Evolutionary conservation across 2,113 vertebrate species (phyloP).

Genomic region (Bufo bufo): DNA sequence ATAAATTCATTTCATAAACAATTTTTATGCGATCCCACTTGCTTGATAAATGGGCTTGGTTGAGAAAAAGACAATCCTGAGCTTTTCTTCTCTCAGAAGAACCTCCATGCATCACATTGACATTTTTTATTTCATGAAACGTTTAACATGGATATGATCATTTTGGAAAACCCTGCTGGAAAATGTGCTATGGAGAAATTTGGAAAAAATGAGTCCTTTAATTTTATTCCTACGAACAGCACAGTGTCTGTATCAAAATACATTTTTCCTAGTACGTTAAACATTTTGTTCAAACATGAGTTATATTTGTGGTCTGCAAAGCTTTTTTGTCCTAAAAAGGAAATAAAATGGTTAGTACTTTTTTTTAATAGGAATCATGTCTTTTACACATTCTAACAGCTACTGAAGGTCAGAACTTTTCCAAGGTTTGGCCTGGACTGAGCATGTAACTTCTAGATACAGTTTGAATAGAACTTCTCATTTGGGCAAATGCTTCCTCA

Average conservation of each 20-base stretch:
- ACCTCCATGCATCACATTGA: neutral
- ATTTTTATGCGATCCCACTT: too few species aligned
- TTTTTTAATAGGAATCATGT: constrained; percentile 16
- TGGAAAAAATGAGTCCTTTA: constrained; percentile 45
- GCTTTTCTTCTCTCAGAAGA: neutral
- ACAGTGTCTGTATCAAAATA: constrained; percentile 27
- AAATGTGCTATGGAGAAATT: constrained; percentile 46
- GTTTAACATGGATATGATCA: constrained; percentile 28
- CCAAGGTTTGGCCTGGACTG: neutral
- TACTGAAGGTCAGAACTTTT: constrained; percentile 38
- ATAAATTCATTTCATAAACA: neutral
- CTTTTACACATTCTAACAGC: constrained; percentile 34
- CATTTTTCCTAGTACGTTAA: constrained; percentile 25
- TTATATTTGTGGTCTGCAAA: constrained; percentile 35
- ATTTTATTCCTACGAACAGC: constrained; percentile 37
- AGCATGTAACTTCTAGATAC: neutral
- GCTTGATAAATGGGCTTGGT: too few species aligned
- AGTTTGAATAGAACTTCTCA: neutral
- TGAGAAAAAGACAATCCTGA: neutral
- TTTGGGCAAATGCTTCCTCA: neutral
- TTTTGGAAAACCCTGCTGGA: constrained; percentile 30
- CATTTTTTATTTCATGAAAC: constrained; percentile 14
- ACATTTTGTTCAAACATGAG: constrained; percentile 40
- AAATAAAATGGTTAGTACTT: constrained; percentile 16
- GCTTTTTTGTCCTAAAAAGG: constrained; percentile 36